Conservation (phyloP, 1,140 invertebrate species). For the Polypedilum pembai region DNA sequence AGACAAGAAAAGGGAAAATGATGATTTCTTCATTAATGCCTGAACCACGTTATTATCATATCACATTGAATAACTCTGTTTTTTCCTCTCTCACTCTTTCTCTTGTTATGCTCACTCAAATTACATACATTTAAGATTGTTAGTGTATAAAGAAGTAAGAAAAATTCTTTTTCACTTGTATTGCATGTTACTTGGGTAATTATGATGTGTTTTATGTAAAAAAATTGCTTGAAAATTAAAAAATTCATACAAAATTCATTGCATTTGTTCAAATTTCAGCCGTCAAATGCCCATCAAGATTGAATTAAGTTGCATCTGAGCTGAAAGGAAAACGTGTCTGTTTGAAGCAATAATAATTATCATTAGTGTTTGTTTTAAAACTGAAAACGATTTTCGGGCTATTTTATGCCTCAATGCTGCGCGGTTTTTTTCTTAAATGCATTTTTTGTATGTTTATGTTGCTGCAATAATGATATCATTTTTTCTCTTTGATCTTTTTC, state of each 20-base stretch:
- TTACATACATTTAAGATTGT: background rate
- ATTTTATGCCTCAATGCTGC: background rate
- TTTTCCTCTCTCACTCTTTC: background rate
- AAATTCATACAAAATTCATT: background rate
- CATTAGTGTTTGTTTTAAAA: conserved; percentile 17
- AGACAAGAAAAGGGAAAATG: background rate
- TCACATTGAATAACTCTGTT: conserved; percentile 21
- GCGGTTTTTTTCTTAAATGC: conserved; percentile 8
- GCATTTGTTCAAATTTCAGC: background rate
- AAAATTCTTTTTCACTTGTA: background rate
- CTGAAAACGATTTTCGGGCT: conserved; percentile 3
- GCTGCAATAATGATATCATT: conserved; percentile 8
- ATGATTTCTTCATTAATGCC: conserved; percentile 27
- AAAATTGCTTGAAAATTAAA: background rate
- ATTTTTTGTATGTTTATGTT: background rate
- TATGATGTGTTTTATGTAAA: background rate
- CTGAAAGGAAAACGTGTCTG: conserved; percentile 25
- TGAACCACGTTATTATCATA: background rate
- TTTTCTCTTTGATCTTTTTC: no score
- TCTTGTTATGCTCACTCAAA: background rate
- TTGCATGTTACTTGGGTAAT: background rate
- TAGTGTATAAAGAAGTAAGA: background rate
- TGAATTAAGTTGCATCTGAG: background rate
- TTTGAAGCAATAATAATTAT: conserved; percentile 26
- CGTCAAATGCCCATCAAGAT: background rate